A percentile compares a stretch with the other conserved stretches of the same genome.
Conservation (phyloP, 53 echinoderm and acorn worm species). For the Hippasteria phrygiana region DNA sequence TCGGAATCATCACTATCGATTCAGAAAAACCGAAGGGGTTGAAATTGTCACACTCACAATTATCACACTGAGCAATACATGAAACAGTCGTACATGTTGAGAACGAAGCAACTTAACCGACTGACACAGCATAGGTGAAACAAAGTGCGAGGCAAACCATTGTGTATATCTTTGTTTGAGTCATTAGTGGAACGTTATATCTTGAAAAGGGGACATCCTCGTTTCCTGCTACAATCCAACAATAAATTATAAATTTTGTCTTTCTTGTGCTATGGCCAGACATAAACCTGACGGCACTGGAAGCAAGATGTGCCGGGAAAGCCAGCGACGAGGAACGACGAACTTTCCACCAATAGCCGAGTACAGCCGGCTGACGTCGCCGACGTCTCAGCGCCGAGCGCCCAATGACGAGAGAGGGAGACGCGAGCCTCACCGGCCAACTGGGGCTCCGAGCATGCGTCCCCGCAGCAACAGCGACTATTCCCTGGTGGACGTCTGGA, state of each 20-base stretch:
- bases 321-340: background rate
- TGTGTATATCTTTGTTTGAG: background rate
- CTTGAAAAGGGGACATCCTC: background rate
- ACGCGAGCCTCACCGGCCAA: conserved; percentile 29
- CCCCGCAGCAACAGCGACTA: conserved; percentile 39
- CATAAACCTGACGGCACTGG: background rate
- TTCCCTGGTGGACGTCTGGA: conserved; percentile 27
- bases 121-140: background rate
- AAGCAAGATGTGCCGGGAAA: conserved; percentile 15
- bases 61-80: background rate
- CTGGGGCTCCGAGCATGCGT: background rate
- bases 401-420: background rate
- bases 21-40: too few species aligned
- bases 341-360: conserved; percentile 49
- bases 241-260: background rate
- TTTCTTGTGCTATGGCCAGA: conserved; percentile 2
- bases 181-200: background rate
- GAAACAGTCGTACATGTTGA: background rate
- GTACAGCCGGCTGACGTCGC: conserved; percentile 11
- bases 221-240: background rate
- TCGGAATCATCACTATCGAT: too few species aligned
- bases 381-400: background rate
- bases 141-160: background rate
- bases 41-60: background rate
- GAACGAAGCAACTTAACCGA: background rate